Evolutionary conservation across 1,140 invertebrate genomes (phyloP), one percentile per base, ranked within the genome.

Genomic region (Nasonia longicornis): DNA sequence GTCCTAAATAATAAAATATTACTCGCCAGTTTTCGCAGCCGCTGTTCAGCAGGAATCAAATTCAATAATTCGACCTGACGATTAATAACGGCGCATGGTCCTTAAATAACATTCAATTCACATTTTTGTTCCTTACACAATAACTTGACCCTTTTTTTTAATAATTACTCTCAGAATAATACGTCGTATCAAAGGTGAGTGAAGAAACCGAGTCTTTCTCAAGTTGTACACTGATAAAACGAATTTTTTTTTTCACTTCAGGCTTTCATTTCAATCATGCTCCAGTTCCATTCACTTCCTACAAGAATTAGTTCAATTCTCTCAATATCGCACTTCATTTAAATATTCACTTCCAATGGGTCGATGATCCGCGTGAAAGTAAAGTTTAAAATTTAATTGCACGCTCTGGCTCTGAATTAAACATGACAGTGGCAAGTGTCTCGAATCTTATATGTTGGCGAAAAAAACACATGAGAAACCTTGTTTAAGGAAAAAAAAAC

Each of bases 51-150:
- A 52, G 3, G 14, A 76, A 78, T 67, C 70, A 74, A 78, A 74
- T 78, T 71, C 11, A 48, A 42, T 29, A 58, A 82, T 76, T 78
- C 22, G 75, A 67, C n/a, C 35, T 26, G 16, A 58, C 52, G n/a
- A 52, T 52, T 38, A 82, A 72, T 52, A 58, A 78, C 64, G 76
- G 69, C 48, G 58, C 14, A 76, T 82, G 69, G 67, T 78, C 67
- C 76, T 82, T 82, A 78, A 82, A 82, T 82, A 82, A 82, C 80
- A 78, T 82, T 82, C 52, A 81, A 82, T 77, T 82, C 75, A 82
- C 80, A 82, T 66, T 81, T 81, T 82, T 74, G 45, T 82, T 82
- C 64, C 80, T 82, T 82, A 78, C 12, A 38, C 63, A 78, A 78
- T 81, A 76, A 76, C 45, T 69, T 81, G 79, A 81, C 70, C 58